phyloP scores from a whole-genome alignment of 2,888 invertebrate species.

The Polydrusus tereticollis region DNA sequence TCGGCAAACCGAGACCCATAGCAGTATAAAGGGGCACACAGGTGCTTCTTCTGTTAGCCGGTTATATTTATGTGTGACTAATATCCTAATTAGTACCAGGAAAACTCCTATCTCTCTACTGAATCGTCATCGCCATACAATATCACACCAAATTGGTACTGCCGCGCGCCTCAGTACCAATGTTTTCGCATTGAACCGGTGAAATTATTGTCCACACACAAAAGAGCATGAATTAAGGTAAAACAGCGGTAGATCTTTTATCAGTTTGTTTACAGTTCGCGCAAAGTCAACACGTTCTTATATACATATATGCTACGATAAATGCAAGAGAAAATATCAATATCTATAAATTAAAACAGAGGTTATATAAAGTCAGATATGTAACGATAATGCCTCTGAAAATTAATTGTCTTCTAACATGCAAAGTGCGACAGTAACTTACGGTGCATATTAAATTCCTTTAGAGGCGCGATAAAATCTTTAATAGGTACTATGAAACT shows the following conservation, averaged over 20 bases:
- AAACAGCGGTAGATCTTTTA: conserved; percentile 45
- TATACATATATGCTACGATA: conserved; percentile 38
- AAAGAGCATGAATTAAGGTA: conserved; percentile 42
- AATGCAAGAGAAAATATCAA: conserved; percentile 43
- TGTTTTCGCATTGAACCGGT: conserved; percentile 44
- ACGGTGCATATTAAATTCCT: conserved; percentile 48
- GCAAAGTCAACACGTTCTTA: conserved; percentile 39
- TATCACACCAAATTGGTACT: conserved; percentile 48
- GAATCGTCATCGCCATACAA: conserved; percentile 42
- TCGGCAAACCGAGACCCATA: conserved; percentile 35
- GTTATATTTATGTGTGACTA: conserved; percentile 51
- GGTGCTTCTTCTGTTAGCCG: conserved; percentile 42
- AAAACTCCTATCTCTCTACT: conserved; percentile 42
- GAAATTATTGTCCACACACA: conserved; percentile 43
- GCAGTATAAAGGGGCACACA: conserved; percentile 37
- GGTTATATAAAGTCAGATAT: conserved; percentile 49
- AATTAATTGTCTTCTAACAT: conserved; percentile 47
- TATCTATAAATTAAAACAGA: conserved; percentile 48
- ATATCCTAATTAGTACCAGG: conserved; percentile 56
- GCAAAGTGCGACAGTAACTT: conserved; percentile 49
- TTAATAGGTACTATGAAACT: conserved; percentile 46
- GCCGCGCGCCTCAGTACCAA: conserved; percentile 44
- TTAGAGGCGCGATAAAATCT: conserved; percentile 42
- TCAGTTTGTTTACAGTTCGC: conserved; percentile 48
- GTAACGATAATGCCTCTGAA: conserved; percentile 49